Evolutionary conservation across 92 coral and sea anemone species (phyloP), one percentile per base, ranked within the genome.

Genomic region (Anthopleura xanthogrammica): DNA sequence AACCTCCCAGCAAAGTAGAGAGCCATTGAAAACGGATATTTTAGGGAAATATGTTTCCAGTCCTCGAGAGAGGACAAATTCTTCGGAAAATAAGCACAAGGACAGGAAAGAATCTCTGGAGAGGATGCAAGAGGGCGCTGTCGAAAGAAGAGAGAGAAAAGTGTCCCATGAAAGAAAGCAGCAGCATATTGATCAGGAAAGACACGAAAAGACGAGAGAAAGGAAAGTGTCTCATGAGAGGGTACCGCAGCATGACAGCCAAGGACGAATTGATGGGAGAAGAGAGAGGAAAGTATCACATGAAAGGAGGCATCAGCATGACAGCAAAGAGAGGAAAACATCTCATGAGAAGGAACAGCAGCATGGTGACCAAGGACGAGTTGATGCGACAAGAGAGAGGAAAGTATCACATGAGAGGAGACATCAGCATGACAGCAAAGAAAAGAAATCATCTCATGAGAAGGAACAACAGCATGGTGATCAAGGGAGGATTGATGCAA

Each of bases 261-360:
- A 83, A 78, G 88, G 68, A 46, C 72, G 3, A 60, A 43, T 1
- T 36, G 42, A 9, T 64, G 74, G 56, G 8, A 19, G 29, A 19
- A 62, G 17, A 19, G 81, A 77, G 78, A 81, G 75, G 80, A 40
- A 65, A 46, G 72, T 12, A 79, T 80, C 54, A 48, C 42, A 8
- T 23, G 77, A 56, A 64, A 72, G 72, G 48, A 77, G 56, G 82
- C 75, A 12, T 75, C 73, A 77, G 23, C 74, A 64, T 76, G 55
- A 39, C 7, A 75, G 17, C 82, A 83, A 83, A 62, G 77, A 77
- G 73, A 85, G 66, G 79, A 39, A 64, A 57, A 55, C 40, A 79
- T 79, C 52, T 56, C 41, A 7, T 29, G 77, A 55, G 70, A 71
- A 76, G 56, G 75, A 77, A 81, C 79, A 11, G 75, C 72, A 80